phyloP scores from a whole-genome alignment of 2,113 vertebrate genomes.

The Pollachius pollachius region DNA sequence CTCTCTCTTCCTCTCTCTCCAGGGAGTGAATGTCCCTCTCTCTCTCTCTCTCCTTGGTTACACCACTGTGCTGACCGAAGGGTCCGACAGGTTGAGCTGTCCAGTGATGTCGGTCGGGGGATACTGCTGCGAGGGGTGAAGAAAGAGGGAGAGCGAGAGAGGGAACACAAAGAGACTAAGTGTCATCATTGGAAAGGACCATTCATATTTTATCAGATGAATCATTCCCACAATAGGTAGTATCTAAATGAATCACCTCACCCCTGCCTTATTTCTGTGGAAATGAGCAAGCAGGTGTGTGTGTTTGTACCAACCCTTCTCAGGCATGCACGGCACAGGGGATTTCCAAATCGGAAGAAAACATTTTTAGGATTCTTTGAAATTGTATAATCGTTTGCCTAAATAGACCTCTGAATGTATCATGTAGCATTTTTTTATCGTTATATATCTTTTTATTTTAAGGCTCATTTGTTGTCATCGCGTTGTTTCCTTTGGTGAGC shows the following conservation, averaged over 20 bases:
- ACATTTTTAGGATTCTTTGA: no score
- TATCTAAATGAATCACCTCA: constrained; percentile 19
- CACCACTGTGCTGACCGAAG: constrained; percentile 99
- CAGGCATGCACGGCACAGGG: constrained; percentile 48
- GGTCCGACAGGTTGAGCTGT: constrained; percentile 98
- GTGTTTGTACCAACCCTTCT: constrained; percentile 39
- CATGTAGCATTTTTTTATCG: not conserved
- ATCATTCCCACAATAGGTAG: not conserved
- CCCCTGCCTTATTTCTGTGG: constrained; percentile 31
- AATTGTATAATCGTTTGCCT: no score
- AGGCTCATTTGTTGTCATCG: not conserved
- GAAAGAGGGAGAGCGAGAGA: constrained; percentile 23
- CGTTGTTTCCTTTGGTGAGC: no score
- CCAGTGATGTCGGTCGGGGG: constrained; percentile 98
- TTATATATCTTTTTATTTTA: not conserved
- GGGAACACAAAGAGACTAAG: not conserved
- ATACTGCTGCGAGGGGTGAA: constrained; percentile 89
- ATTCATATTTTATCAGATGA: not conserved
- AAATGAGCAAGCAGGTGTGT: constrained; percentile 33
- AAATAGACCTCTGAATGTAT: no score
- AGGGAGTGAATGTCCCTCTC: constrained; percentile 24
- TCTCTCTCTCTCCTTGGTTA: constrained; percentile 60
- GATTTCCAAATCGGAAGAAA: not conserved
- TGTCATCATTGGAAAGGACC: constrained; percentile 31
- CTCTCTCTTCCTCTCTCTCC: constrained; percentile 42